These are phyloP conservation scores for Rosalia funebris DNA, from an alignment of 2,888 invertebrate species.

Conservation along the genomic window DNA sequence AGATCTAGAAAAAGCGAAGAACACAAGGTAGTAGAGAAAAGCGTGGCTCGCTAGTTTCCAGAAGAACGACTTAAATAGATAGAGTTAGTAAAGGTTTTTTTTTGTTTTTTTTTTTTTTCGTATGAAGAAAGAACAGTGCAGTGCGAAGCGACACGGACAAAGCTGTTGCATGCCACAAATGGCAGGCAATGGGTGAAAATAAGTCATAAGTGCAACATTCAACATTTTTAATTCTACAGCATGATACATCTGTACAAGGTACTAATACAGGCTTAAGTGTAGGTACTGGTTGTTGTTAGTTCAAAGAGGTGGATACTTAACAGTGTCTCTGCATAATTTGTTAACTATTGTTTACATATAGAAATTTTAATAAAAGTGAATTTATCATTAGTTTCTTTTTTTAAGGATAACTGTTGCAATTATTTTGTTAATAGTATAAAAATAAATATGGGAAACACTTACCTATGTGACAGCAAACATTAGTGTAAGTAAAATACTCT, in stretches of 20 bases:
- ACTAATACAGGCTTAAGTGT: constrained; percentile 16
- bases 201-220: constrained; percentile 24
- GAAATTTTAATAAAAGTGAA: no score
- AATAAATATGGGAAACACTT: no score
- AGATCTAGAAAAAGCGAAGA: constrained; percentile 96
- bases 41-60: constrained; percentile 61
- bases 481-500: no score
- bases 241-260: constrained; percentile 11
- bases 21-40: constrained; percentile 84
- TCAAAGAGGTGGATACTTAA: not conserved
- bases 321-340: no score
- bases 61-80: constrained; percentile 59
- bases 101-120: constrained; percentile 28
- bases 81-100: constrained; percentile 31
- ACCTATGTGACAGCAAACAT: no score
- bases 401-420: no score
- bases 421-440: no score
- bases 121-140: constrained; percentile 43
- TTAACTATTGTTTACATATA: no score
- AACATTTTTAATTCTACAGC: constrained; percentile 15
- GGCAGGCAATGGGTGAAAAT: constrained; percentile 26
- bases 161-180: constrained; percentile 43
- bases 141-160: constrained; percentile 53
- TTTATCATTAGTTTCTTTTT: no score
- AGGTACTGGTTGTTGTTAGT: not conserved